Evolutionary conservation across 2,888 invertebrate genomes (phyloP).

Genomic region (Diaprepes abbreviatus): DNA sequence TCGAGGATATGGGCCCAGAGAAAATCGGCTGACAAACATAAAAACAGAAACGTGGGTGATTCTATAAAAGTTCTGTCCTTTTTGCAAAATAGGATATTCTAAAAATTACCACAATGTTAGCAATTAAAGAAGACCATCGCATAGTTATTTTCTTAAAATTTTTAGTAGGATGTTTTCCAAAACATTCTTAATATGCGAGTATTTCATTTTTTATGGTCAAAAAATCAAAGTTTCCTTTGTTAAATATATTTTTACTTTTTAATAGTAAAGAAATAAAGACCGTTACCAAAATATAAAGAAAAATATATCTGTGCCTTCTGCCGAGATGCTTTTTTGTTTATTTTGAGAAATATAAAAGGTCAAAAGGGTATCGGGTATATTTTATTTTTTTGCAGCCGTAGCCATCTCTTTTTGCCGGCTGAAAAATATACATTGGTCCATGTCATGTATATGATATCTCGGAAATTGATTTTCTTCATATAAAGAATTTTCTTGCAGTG

Average conservation of each 20-base stretch:
- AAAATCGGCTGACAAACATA: no score
- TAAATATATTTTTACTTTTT: neutral
- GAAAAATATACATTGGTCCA: constrained; percentile 37
- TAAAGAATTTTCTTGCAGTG: constrained; percentile 39
- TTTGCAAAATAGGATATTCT: no score
- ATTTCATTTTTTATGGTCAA: neutral
- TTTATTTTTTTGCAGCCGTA: constrained; percentile 16
- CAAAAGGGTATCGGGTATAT: constrained; percentile 27
- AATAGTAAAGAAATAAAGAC: neutral
- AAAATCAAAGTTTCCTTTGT: neutral
- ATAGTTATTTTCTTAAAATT: no score
- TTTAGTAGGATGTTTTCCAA: no score
- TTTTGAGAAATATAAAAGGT: constrained; percentile 24
- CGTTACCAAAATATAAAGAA: constrained; percentile 8
- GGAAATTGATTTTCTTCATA: constrained; percentile 45
- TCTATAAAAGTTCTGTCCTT: no score
- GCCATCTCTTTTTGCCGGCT: constrained; percentile 21
- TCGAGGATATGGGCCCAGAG: no score
- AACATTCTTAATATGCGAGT: no score
- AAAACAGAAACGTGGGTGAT: no score
- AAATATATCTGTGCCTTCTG: neutral
- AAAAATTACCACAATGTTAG: no score
- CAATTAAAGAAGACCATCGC: no score
- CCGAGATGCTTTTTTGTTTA: constrained; percentile 15
- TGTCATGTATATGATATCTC: constrained; percentile 45